Evolutionary conservation across 2,113 vertebrate genomes (phyloP), one percentile per base, ranked within the genome.

Genomic region (Alectura lathami): DNA sequence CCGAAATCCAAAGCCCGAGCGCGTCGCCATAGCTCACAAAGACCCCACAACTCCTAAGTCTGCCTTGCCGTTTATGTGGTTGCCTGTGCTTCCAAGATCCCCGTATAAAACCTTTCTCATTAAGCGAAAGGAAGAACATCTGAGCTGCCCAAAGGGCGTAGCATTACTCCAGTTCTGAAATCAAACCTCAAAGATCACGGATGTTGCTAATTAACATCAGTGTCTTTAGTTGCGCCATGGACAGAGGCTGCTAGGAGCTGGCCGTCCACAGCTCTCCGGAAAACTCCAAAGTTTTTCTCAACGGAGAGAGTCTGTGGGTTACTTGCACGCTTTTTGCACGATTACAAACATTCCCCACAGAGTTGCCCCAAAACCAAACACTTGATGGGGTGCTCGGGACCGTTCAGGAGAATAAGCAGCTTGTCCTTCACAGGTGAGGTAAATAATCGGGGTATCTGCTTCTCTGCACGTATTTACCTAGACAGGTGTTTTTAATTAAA

Each of bases 71-170:
- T 59, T 32, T 12, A 36, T 26, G 1, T 26, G 20, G 45, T 9
- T 10, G 1, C 26, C 17, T 9, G 4, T 5, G 4, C 17, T 36
- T 15, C 43, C 7, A 0, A 8, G 40, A 30, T 12, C 73, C 76
- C 85, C 0, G n/a, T 15, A 86, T 17, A 84, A 96, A 94, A 83
- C 34, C 73, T 95, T 79, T 45, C 91, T 96, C 82, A 9, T 94
- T 96, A 91, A 78, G 66, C 90, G 59, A 78, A 92, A 94, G 30
- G 15, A 53, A 76, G 75, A 89, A 53, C 74, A 89, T 78, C 89
- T 93, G 96, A 86, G 70, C 53, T 23, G 63, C 83, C 74, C 81
- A n/a, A 77, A 29, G 59, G 30, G 56, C 34, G 51, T 8, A 48
- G 34, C 32, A 16, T 42, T 74, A 16, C 64, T 15, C 30, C 42